phyloP scores from a whole-genome alignment of 2,113 vertebrate species.

The Herpailurus yagouaroundi region DNA sequence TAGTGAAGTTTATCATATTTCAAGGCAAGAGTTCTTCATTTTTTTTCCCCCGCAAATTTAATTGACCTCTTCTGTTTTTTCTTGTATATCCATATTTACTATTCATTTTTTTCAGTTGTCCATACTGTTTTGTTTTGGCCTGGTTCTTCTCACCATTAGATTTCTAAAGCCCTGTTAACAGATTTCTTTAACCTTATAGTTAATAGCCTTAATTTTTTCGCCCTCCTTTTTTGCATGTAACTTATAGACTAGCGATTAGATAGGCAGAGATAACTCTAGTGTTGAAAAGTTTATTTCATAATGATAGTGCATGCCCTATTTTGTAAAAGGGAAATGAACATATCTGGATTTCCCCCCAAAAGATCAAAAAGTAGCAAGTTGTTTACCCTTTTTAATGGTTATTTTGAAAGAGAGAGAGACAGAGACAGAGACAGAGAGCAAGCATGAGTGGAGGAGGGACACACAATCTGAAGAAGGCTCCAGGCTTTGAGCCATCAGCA shows the following conservation, averaged over 20 bases:
- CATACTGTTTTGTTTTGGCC: background rate
- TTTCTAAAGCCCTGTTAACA: background rate
- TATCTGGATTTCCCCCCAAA: background rate
- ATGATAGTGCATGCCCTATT: background rate
- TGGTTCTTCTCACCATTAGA: background rate
- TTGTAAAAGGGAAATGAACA: background rate
- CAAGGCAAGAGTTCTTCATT: background rate
- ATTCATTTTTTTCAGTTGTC: background rate
- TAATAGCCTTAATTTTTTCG: constrained; percentile 7
- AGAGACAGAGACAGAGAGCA: too few species aligned
- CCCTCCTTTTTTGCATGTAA: background rate
- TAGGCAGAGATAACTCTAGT: background rate
- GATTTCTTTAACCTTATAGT: background rate
- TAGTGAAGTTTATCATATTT: background rate
- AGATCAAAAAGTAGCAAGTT: background rate
- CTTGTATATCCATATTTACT: background rate
- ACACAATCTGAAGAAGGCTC: too few species aligned
- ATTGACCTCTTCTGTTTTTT: background rate
- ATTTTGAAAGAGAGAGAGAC: too few species aligned
- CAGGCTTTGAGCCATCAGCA: too few species aligned
- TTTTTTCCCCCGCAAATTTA: background rate
- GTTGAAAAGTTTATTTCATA: background rate
- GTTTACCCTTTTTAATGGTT: background rate
- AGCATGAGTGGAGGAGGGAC: too few species aligned
- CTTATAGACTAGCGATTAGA: background rate